Conservation (phyloP, 2,888 invertebrate species). For the Teinopalpus imperialis region DNA sequence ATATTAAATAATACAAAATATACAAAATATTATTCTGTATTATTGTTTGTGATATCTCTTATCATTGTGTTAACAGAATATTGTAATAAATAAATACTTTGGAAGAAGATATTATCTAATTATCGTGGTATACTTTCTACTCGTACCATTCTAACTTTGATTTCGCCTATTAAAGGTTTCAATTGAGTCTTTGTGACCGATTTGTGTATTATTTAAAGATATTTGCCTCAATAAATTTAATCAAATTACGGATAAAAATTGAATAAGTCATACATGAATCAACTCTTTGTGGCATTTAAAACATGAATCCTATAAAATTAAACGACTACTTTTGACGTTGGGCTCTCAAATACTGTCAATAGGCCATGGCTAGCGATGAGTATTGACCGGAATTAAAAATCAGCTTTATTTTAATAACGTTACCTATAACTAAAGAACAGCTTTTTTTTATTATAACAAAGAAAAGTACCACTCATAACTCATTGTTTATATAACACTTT, state of each 20-base stretch:
- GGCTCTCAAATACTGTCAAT: conserved; percentile 68
- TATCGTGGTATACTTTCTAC: too few species aligned
- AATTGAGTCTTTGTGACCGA: too few species aligned
- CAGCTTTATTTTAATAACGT: conserved; percentile 10
- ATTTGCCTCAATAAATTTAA: background rate
- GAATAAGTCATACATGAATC: conserved; percentile 17
- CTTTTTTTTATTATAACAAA: background rate
- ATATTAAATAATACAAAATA: too few species aligned
- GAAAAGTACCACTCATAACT: background rate
- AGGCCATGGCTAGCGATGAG: conserved; percentile 68
- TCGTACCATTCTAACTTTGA: too few species aligned
- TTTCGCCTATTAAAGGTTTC: too few species aligned
- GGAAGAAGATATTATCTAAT: too few species aligned
- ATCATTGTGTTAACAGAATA: too few species aligned
- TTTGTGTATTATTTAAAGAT: too few species aligned
- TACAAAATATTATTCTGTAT: too few species aligned
- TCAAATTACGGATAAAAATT: conserved; percentile 10
- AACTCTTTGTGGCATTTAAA: conserved; percentile 25
- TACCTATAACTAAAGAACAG: background rate
- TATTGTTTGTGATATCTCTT: too few species aligned
- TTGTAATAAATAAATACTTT: too few species aligned
- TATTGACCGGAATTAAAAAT: conserved; percentile 61
- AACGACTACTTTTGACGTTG: conserved; percentile 58
- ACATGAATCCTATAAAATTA: conserved; percentile 48
- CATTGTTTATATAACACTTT: background rate